Evolutionary conservation across 2,797 vertebrate genomes (phyloP), one percentile per base, ranked within the genome.

Genomic region (Trematomus bernacchii): DNA sequence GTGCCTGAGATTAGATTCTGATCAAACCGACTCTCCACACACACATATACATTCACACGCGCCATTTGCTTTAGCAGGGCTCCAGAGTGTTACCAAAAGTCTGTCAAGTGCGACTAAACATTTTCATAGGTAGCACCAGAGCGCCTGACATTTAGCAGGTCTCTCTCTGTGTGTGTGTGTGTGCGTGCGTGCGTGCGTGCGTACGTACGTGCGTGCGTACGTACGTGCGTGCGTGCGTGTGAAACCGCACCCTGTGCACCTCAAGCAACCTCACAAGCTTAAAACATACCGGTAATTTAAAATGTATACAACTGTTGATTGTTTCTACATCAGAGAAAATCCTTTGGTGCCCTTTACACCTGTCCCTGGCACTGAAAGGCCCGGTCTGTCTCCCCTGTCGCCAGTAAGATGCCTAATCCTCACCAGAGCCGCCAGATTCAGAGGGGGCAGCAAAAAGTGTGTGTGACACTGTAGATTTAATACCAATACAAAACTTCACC

Each of bases 1-100:
- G 58, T 30, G 55, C 61, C 60, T 76, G 78, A 76, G 65, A 81
- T 90, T 79, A 83, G 44, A 80, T 66, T 78, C 66, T 80, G 66
- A 67, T 73, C 62, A 67, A 73, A 43, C 43, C 43, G 59, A 71
- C 58, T 64, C 13, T 47, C 58, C 60, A 19, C 67, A 54, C 44
- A 37, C 40, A 43, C 52, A 50, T 4, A 54, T 66, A 51, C 50
- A 54, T 3, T 16, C 16, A 37, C 21, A 69, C 3, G 6, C 18
- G 0, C 19, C 52, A 54, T 59, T 67, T 19, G 33, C 14, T 37
- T 37, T 37, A 37, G 33, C 14, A 51, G 11, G 19, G 19, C 19
- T 51, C 50, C 50, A 51, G 50, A 51, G 50, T 51, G 50, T 11
- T 19, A 51, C 50, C 50, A 51, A 51, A 51, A 51, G 16, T 51